These are phyloP conservation scores for Homarus americanus DNA, from an alignment of 1,140 invertebrate genomes.

Conservation along the genomic window DNA sequence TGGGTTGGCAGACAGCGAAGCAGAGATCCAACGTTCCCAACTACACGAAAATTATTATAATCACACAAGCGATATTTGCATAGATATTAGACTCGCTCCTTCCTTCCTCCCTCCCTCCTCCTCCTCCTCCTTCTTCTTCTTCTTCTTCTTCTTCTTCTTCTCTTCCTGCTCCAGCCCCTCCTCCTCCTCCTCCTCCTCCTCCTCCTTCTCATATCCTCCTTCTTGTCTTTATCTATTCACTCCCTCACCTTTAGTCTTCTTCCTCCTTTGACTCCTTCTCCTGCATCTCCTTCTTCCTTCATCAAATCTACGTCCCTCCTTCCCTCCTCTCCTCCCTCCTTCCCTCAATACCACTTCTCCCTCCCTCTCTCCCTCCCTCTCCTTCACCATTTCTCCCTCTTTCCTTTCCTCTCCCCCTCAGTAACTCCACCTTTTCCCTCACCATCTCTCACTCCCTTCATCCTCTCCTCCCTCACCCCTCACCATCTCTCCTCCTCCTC, in stretches of 20 bases:
- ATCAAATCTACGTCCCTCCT: too few species aligned
- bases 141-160: not conserved
- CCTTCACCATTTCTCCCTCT: not conserved
- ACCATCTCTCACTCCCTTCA: not conserved
- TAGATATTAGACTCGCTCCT: slow-evolving; percentile 44
- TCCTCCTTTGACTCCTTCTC: not conserved
- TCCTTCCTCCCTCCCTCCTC: slow-evolving; percentile 9
- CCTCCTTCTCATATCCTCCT: not conserved
- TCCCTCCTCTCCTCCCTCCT: not conserved
- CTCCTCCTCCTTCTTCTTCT: not conserved
- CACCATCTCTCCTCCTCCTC: too few species aligned
- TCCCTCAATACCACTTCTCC: not conserved
- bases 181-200: not conserved
- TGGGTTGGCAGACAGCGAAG: not conserved
- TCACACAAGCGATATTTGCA: slow-evolving; percentile 52
- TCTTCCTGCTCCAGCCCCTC: not conserved
- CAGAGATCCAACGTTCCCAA: slow-evolving; percentile 26
- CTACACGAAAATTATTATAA: slow-evolving; percentile 55
- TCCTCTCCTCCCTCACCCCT: too few species aligned
- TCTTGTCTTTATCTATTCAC: not conserved
- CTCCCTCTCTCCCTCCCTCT: not conserved
- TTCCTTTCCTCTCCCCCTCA: not conserved
- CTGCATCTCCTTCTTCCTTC: too few species aligned
- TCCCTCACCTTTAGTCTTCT: not conserved
- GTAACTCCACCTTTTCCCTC: too few species aligned